Evolutionary conservation across 2,888 invertebrate species (phyloP).

Genomic region (Tetragonisca angustula): DNA sequence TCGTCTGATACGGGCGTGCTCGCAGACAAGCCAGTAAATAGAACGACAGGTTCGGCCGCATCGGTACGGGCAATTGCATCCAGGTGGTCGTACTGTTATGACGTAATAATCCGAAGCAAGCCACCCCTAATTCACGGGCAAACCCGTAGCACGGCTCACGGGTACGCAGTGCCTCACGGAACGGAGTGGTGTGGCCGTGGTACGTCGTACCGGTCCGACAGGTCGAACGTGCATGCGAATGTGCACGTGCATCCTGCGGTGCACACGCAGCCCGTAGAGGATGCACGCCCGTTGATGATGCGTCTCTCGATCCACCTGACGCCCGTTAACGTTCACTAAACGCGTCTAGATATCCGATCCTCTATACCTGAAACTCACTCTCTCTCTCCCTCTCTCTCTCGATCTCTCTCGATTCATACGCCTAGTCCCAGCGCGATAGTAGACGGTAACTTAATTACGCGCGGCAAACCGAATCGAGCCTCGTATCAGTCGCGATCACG

Average conservation of each 20-base stretch:
- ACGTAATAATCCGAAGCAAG: slow-evolving; percentile 79
- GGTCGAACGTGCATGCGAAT: slow-evolving; percentile 59
- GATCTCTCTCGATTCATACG: slow-evolving; percentile 23
- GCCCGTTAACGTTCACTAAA: slow-evolving; percentile 76
- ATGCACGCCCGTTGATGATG: slow-evolving; percentile 68
- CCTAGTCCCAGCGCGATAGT: neutral
- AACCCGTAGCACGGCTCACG: slow-evolving; percentile 49
- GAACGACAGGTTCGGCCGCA: slow-evolving; percentile 74
- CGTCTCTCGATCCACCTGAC: slow-evolving; percentile 76
- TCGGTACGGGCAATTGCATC: slow-evolving; percentile 76
- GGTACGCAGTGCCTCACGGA: slow-evolving; percentile 25
- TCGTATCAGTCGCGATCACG: neutral
- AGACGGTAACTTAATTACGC: slow-evolving; percentile 64
- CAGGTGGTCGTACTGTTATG: slow-evolving; percentile 79
- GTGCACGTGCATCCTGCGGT: slow-evolving; percentile 59
- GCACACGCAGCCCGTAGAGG: slow-evolving; percentile 41
- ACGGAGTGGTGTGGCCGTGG: slow-evolving; percentile 40
- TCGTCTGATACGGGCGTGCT: slow-evolving; percentile 36
- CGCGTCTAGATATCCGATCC: slow-evolving; percentile 71
- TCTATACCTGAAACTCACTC: slow-evolving; percentile 19
- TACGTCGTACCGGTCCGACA: slow-evolving; percentile 44
- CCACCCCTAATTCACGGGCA: slow-evolving; percentile 76
- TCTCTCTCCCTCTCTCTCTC: too few relatives aligned
- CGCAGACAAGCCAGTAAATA: slow-evolving; percentile 73
- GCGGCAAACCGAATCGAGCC: slow-evolving; percentile 20